Conservation (phyloP, 2,113 vertebrate species). For the Cromileptes altivelis region DNA sequence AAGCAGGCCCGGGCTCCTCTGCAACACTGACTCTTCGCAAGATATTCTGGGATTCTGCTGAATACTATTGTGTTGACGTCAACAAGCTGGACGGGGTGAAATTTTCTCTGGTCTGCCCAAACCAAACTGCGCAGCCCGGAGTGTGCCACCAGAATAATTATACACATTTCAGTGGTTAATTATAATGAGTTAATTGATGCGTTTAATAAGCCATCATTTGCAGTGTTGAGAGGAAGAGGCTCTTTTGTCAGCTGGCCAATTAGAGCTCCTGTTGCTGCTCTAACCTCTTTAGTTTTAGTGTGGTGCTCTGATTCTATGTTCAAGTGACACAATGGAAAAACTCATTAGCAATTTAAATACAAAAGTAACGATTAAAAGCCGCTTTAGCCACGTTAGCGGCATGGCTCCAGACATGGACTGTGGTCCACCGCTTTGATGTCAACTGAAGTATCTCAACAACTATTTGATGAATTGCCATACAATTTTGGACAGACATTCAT, state of each 20-base stretch:
- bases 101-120: background rate
- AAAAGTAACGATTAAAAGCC: background rate
- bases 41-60: conserved; percentile 60
- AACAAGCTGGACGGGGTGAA: conserved; percentile 9
- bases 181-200: conserved; percentile 60
- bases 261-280: conserved; percentile 30
- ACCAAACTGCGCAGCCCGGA: conserved; percentile 11
- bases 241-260: conserved; percentile 47
- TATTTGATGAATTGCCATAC: background rate
- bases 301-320: background rate
- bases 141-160: conserved; percentile 52
- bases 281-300: background rate
- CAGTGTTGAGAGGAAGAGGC: conserved; percentile 18
- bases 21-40: conserved; percentile 30
- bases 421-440: background rate
- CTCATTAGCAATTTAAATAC: background rate
- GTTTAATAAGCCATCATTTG: conserved; percentile 53
- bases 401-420: too few species aligned
- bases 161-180: conserved; percentile 44
- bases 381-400: background rate
- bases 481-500: background rate
- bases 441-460: background rate
- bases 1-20: conserved; percentile 17
- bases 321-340: conserved; percentile 1
- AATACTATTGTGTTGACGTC: conserved; percentile 47